Evolutionary conservation across 1,140 invertebrate genomes (phyloP), one percentile per base, ranked within the genome.

Genomic region (Drosophila serrata): DNA sequence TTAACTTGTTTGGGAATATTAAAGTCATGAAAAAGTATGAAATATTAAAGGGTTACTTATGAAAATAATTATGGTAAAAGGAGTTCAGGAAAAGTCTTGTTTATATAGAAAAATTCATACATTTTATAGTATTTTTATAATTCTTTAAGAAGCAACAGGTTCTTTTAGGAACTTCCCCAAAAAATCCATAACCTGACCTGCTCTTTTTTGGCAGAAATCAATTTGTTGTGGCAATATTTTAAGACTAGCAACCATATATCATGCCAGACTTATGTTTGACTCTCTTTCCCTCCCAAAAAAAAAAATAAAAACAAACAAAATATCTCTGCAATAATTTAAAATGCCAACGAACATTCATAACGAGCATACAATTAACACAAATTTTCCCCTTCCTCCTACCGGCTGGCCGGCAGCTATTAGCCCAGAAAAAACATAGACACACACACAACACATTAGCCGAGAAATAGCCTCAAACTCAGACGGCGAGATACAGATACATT

Each of bases 351-450:
- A 59, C 61, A 76, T 67, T 73, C 77, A 82, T 87, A 87, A 87
- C 80, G 82, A 88, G 82, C 82, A 75, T 74, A 64, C 69, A 75
- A 75, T 75, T 75, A 75, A 62, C 72, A 75, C 73, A 68, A 87
- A 67, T 79, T 79, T 79, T 62, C 74, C 74, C 49, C 31, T 29
- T 29, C 46, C 58, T 56, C 39, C 46, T 15, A n/a, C n/a, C n/a
- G 31, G 24, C 27, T 61, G 57, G 68, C 76, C 55, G 31, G 33
- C 72, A 64, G 80, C 82, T 88, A 87, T 84, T 87, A 87, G 82
- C 84, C 82, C 80, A 87, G 72, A 87, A 87, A 87, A 86, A 82
- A 88, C 72, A 82, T 72, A 87, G 64, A 84, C 24, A 24, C 24
- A 24, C 24, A 55, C 22, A 48, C 74, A 76, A 60, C 80, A 82